Evolutionary conservation across 2,113 vertebrate genomes (phyloP).

Genomic region (Raphicerus campestris): DNA sequence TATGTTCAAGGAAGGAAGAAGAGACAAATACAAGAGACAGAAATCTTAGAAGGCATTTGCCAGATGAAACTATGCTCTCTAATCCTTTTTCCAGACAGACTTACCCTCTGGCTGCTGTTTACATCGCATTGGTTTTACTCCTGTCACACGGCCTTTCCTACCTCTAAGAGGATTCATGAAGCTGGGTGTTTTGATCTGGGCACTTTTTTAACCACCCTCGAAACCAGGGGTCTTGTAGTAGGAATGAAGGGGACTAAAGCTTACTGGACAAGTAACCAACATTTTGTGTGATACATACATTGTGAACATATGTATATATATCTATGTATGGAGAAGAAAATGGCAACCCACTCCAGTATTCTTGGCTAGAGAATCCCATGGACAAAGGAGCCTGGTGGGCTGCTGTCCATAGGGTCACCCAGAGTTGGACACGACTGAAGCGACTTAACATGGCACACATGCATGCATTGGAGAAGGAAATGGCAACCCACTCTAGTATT

Average conservation of each 20-base stretch:
- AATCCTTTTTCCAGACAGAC: background rate
- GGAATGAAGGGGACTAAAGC: background rate
- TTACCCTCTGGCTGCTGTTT: background rate
- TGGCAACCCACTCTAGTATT: background rate
- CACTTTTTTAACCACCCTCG: background rate
- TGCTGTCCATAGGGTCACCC: background rate
- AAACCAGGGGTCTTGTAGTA: background rate
- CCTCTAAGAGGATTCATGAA: background rate
- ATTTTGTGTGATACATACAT: background rate
- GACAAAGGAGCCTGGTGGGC: background rate
- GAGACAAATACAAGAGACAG: background rate
- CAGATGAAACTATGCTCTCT: background rate
- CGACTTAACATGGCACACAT: background rate
- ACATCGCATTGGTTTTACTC: background rate
- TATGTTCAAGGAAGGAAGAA: background rate
- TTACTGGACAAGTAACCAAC: too few relatives aligned
- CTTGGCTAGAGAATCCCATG: background rate
- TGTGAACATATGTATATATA: background rate
- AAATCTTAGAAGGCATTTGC: background rate
- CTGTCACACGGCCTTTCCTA: background rate
- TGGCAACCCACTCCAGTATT: background rate
- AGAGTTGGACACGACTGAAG: accelerated
- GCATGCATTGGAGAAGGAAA: background rate
- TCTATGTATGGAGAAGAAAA: background rate
- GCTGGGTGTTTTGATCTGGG: background rate